A percentile compares a stretch with the other conserved stretches of the same genome.
These are phyloP conservation scores for Ctena decussata DNA, from an alignment of 2,888 invertebrate species.

Conservation along the genomic window DNA sequence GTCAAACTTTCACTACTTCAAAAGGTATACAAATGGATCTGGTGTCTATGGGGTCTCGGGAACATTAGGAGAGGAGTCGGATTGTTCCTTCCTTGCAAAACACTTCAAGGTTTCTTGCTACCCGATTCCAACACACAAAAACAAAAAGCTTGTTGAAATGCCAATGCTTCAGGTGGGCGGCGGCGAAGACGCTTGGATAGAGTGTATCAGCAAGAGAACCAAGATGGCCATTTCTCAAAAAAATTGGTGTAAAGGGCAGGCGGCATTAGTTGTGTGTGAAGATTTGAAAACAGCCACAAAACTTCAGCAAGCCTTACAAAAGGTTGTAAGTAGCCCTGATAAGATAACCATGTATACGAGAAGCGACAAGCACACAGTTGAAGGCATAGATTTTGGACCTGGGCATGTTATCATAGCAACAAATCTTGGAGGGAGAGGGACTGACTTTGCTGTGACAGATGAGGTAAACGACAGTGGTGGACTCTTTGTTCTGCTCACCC, in stretches of 20 bases:
- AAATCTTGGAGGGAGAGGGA: constrained; percentile 66
- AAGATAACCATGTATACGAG: neutral
- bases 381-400: constrained; percentile 11
- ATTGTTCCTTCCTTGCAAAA: constrained; percentile 75
- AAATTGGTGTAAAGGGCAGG: neutral
- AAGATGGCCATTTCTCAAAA: neutral
- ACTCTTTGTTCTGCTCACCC: constrained; percentile 42
- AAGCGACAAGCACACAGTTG: neutral
- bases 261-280: constrained; percentile 18
- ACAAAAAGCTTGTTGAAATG: constrained; percentile 37
- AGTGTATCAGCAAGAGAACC: neutral
- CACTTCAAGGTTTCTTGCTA: constrained; percentile 37
- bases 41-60: constrained; percentile 79
- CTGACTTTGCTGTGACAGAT: constrained; percentile 41
- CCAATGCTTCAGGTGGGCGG: neutral
- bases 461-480: constrained; percentile 45
- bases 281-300: constrained; percentile 12
- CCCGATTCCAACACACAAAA: constrained; percentile 40
- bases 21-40: constrained; percentile 22
- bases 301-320: neutral
- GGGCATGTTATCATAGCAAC: constrained; percentile 55
- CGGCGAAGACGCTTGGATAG: neutral
- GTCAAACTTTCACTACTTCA: constrained; percentile 51
- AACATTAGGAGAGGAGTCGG: constrained; percentile 67
- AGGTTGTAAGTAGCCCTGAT: neutral